Evolutionary conservation across 30 jellyfish, hydroid and myxozoan species (phyloP), one percentile per base, ranked within the genome.

Genomic region (Cassiopea andromeda): DNA sequence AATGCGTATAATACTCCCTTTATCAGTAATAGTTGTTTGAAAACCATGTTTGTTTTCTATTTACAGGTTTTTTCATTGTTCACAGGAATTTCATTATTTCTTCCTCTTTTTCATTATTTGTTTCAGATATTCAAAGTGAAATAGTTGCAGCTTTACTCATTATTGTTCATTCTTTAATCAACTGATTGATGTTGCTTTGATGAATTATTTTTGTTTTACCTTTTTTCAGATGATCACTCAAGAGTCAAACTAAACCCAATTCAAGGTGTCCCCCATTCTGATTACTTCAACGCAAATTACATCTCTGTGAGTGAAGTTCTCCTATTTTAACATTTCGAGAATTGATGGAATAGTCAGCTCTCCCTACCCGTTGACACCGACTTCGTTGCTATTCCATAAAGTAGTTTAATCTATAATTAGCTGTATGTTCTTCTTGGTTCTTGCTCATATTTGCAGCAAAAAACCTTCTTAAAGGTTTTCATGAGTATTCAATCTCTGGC

Each of bases 231-330:
- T 80, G 93, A 95, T 88, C 99, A 95, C 78, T 84, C 97, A 14
- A 85, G 99, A 73, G 98, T 95, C 74, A 82, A 72, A 27, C 66
- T 94, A n/a, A 69, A 81, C 45, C 82, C 85, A 38, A 16, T 75
- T 2, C 85, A 64, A 2, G 94, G 82, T 16, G 87, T 43, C 17
- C 84, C 77, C 45, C 49, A 81, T 19, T 81, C 94, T 1, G 95
- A 95, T 81, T 95, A 95, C 75, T 81, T 81, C 91, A 95, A 95
- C 72, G 99, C 99, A 0, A 91, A 89, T 46, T 84, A 48, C 69
- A 87, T 95, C 78, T 77, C 79, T 54, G 99, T 95, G 77, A 82
- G 98, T 46, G 1, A 73, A 27, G 47, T 46, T 59, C 60, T 46
- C 85, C 1, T 38, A 17, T 3, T 1, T 2, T 74, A 67, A 13